Conservation (phyloP, 2,888 invertebrate species). For the Chrysina gloriosa region DNA sequence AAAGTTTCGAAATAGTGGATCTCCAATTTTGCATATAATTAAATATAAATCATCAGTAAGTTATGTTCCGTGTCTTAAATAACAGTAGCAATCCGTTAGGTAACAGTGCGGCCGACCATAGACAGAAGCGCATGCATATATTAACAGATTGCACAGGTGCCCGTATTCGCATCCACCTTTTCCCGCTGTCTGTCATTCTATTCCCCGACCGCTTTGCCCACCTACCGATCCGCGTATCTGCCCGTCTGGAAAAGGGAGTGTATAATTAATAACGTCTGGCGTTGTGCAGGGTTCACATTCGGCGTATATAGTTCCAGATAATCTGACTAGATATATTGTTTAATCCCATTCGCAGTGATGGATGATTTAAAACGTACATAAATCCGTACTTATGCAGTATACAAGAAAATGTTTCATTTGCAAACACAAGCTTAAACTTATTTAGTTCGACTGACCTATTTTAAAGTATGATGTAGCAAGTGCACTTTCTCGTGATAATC, state of each 20-base stretch:
- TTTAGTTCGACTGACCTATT: too few relatives aligned
- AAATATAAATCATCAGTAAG: conserved; percentile 27
- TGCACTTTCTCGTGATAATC: too few relatives aligned
- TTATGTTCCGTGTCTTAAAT: conserved; percentile 32
- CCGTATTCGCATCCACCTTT: conserved; percentile 41
- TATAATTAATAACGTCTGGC: conserved; percentile 58
- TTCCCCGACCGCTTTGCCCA: conserved; percentile 2
- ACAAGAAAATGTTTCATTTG: too few relatives aligned
- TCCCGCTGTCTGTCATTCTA: conserved; percentile 26
- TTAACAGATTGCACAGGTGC: conserved; percentile 50
- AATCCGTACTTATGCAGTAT: conserved; percentile 61
- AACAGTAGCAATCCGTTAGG: background rate
- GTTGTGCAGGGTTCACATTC: conserved; percentile 37
- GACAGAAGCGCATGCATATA: conserved; percentile 42
- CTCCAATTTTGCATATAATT: background rate
- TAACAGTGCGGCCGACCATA: conserved; percentile 14
- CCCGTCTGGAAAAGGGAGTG: conserved; percentile 46
- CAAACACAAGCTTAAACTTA: too few relatives aligned
- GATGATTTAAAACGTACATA: conserved; percentile 61
- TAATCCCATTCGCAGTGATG: conserved; percentile 61
- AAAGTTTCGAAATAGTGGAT: too few relatives aligned
- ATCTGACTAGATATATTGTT: conserved; percentile 59
- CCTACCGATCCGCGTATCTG: background rate
- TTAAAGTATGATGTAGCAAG: too few relatives aligned
- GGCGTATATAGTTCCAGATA: conserved; percentile 44